These are phyloP conservation scores for Zaprionus ornatus DNA, from an alignment of 1,140 invertebrate species.

Conservation along the genomic window DNA sequence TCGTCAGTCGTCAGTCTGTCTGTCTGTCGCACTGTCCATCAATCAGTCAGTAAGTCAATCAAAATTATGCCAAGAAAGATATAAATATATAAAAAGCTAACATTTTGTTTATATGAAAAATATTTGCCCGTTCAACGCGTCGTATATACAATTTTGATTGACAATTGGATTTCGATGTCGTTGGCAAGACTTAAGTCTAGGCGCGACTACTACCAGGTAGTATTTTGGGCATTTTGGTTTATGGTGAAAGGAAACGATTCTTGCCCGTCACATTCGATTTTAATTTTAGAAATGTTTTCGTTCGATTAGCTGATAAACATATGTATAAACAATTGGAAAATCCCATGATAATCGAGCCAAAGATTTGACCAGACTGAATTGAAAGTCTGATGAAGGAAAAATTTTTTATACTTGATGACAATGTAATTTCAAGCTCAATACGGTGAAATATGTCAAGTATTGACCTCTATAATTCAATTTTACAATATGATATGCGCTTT, in stretches of 20 bases:
- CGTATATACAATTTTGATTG: constrained; percentile 61
- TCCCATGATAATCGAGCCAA: neutral
- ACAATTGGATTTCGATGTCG: constrained; percentile 74
- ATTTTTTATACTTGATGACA: neutral
- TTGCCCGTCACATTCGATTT: neutral
- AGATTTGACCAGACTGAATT: neutral
- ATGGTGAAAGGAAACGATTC: constrained; percentile 45
- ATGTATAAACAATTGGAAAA: constrained; percentile 25
- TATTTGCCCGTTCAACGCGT: constrained; percentile 20
- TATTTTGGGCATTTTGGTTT: constrained; percentile 27
- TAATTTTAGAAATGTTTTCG: constrained; percentile 30
- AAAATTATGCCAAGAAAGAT: constrained; percentile 33
- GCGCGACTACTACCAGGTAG: neutral
- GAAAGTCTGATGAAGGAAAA: neutral
- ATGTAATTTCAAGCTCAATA: neutral
- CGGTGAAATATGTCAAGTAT: no score
- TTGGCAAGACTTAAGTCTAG: constrained; percentile 30
- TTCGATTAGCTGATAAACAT: constrained; percentile 49
- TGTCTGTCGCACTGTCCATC: constrained; percentile 25
- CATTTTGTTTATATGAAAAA: constrained; percentile 33
- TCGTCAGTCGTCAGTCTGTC: neutral
- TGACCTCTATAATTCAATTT: neutral
- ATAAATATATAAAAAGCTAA: constrained; percentile 34
- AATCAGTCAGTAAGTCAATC: constrained; percentile 34
- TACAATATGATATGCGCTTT: neutral